phyloP scores from a whole-genome alignment of 2,888 invertebrate genomes.

The Plutella xylostella region DNA sequence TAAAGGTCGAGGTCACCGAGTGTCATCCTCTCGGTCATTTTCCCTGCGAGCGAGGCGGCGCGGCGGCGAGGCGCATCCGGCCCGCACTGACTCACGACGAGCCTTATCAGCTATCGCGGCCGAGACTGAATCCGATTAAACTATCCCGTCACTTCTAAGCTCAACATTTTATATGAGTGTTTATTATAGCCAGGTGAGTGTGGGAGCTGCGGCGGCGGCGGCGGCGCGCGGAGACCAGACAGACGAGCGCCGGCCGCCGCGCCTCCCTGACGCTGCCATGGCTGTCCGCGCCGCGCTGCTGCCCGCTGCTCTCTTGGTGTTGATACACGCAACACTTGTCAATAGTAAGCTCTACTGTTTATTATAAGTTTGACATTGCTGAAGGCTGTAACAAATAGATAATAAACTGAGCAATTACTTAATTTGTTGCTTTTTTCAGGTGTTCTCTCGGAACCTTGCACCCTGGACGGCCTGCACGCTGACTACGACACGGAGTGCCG shows the following conservation, averaged over 20 bases:
- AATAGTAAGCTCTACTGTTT: background rate
- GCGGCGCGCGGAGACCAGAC: constrained; percentile 55
- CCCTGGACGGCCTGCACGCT: constrained; percentile 50
- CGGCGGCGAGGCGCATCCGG: constrained; percentile 49
- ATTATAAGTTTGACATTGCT: background rate
- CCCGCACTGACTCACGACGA: constrained; percentile 23
- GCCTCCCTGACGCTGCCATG: background rate
- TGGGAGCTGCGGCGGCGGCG: constrained; percentile 36
- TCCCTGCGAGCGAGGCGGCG: constrained; percentile 51
- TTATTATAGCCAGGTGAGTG: too few species aligned
- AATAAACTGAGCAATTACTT: background rate
- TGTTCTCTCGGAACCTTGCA: constrained; percentile 25
- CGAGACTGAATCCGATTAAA: background rate
- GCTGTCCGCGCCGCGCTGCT: constrained; percentile 7
- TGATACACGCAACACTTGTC: background rate
- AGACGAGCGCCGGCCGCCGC: constrained; percentile 15
- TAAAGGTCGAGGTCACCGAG: constrained; percentile 52
- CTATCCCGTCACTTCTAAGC: too few species aligned
- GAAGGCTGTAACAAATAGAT: background rate
- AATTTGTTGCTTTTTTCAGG: background rate
- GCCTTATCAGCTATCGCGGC: background rate
- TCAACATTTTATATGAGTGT: too few species aligned
- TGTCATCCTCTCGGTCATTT: constrained; percentile 33
- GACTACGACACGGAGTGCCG: constrained; percentile 55
- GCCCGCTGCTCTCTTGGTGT: background rate